Evolutionary conservation across 2,113 vertebrate species (phyloP), one percentile per base, ranked within the genome.

Genomic region (Forbesichthys papilliferus): DNA sequence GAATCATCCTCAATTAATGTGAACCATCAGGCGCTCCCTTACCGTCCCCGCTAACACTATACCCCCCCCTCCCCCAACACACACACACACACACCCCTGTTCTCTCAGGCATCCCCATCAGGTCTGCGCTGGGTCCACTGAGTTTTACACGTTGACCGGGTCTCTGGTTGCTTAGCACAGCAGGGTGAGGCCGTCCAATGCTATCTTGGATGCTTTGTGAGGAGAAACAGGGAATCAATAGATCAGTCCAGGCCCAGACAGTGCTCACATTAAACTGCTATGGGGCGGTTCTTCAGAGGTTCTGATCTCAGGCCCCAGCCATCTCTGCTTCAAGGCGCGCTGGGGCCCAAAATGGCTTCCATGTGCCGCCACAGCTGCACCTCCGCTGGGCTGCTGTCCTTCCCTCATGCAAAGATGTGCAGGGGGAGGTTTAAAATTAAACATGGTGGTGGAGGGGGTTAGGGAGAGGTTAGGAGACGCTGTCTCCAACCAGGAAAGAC

Each of bases 1-100:
- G 74, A 86, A 90, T 87, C 86, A 86, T 90, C 86, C 84, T 89
- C 84, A 88, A 90, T 90, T 90, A 91, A 90, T 86, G 76, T 82
- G 77, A 89, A 88, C 75, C 86, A 88, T 87, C 86, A 87, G 85
- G 84, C 83, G 58, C 76, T 74, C 84, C 79, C 79, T 85, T 55
- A 3, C 73, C 27, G 85, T 69, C 63, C 64, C 80, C 5, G 27
- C 27, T 27, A 27, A 27, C 27, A 27, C 27, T 27, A 27, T 27
- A 3, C 1, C 48, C 5, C 48, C 48, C 42, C 27, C 27, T 2
- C 27, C 1, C 27, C 2, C 27, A 27, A 27, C 27, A 27, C 27
- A 27, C 27, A 27, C 27, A 27, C 20, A 27, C 27, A 27, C 27
- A 27, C 27, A 27, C 69, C 78, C 65, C 51, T 71, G 69, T 85